Evolutionary conservation across 2,797 vertebrate species (phyloP).

Genomic region (Premnoplex brunnescens): DNA sequence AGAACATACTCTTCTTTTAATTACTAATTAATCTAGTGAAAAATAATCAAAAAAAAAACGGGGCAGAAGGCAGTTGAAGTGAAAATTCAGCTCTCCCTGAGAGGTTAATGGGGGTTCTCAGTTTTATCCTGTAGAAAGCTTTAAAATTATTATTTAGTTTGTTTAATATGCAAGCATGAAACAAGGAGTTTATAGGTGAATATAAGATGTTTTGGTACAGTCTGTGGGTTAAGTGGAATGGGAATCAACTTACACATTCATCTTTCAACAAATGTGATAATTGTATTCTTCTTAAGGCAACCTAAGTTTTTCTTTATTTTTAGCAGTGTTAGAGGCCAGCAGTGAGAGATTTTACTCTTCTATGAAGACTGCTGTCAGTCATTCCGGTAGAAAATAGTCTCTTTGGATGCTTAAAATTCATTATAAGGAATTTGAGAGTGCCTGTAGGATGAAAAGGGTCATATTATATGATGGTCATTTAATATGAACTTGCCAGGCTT

Average conservation of each 20-base stretch:
- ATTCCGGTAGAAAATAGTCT: background rate
- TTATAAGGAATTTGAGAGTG: background rate
- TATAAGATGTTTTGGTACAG: background rate
- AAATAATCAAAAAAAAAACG: constrained; percentile 21
- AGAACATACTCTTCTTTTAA: constrained; percentile 16
- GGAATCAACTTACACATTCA: background rate
- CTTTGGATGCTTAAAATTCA: background rate
- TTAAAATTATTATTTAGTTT: background rate
- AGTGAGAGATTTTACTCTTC: background rate
- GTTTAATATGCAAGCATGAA: background rate
- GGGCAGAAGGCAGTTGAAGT: background rate
- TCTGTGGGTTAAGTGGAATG: background rate
- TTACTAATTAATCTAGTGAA: constrained; percentile 39
- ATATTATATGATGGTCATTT: background rate
- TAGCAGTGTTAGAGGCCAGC: background rate
- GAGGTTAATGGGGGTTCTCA: background rate
- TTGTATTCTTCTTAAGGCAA: background rate
- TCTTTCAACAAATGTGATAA: background rate
- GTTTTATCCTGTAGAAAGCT: background rate
- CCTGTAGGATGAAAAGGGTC: background rate
- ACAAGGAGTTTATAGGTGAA: background rate
- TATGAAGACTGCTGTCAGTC: background rate
- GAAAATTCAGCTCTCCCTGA: background rate
- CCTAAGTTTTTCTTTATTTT: background rate
- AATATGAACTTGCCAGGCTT: background rate